Percentiles rank a stretch among this genome's conserved stretches.
Conservation (phyloP, 2,797 vertebrate species). For the Myotis vivesi region DNA sequence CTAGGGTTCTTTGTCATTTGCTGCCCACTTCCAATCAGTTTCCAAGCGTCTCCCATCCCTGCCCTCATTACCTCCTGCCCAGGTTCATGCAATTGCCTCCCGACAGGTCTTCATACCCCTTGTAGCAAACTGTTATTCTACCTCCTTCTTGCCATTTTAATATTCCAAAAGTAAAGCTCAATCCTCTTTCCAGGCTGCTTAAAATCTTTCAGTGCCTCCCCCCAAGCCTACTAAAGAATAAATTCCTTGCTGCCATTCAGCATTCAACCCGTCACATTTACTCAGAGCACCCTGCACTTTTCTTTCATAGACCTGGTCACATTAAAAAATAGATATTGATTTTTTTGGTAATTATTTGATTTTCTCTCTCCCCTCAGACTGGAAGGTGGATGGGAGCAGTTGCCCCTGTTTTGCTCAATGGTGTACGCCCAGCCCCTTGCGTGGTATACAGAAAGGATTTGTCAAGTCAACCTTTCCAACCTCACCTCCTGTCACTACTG, state of each 20-base stretch:
- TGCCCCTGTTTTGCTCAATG: not conserved
- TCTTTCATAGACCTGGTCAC: not conserved
- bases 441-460: not conserved
- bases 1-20: not conserved
- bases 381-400: not conserved
- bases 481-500: not conserved
- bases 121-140: not conserved
- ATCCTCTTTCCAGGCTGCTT: not conserved
- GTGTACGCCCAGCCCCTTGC: too few relatives aligned
- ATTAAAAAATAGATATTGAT: not conserved
- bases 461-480: not conserved
- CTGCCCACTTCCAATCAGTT: not conserved
- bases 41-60: not conserved
- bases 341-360: not conserved
- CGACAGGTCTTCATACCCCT: not conserved
- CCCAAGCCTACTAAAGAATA: not conserved
- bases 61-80: accelerated
- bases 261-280: not conserved
- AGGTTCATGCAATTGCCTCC: not conserved
- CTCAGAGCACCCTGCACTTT: not conserved
- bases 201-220: not conserved
- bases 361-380: not conserved
- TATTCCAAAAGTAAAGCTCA: not conserved
- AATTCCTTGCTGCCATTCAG: not conserved
- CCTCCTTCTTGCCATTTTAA: not conserved